Conservation (phyloP, 2,888 invertebrate genomes). For the Choristoneura rosaceana region DNA sequence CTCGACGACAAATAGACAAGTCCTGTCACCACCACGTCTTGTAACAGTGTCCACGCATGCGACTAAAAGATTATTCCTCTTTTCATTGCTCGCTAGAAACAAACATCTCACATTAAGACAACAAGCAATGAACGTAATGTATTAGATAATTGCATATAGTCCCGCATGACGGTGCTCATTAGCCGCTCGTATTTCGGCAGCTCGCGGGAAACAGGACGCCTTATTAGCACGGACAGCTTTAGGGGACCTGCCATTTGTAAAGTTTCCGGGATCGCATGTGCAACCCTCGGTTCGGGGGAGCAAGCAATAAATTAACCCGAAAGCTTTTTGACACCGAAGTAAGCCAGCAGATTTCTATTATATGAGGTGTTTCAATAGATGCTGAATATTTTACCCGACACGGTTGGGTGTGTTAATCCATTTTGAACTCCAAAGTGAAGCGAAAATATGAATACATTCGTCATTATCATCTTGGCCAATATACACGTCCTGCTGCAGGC, state of each 20-base stretch:
- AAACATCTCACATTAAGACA: not conserved
- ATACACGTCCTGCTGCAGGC: too few species aligned
- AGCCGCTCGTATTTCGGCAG: slow-evolving; percentile 23
- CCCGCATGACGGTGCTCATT: slow-evolving; percentile 12
- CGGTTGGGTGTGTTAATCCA: too few species aligned
- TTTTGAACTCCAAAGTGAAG: too few species aligned
- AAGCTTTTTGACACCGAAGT: not conserved
- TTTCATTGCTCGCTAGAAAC: not conserved
- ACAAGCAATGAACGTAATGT: not conserved
- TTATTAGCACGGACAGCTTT: slow-evolving; percentile 4
- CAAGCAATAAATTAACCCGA: not conserved
- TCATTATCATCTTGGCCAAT: too few species aligned
- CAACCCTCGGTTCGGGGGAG: not conserved
- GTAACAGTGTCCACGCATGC: not conserved
- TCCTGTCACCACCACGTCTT: slow-evolving; percentile 8
- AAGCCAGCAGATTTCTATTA: not conserved
- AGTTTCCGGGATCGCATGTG: not conserved
- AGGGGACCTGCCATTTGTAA: slow-evolving; percentile 20
- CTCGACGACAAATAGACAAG: slow-evolving; percentile 28
- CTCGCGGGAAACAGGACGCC: not conserved
- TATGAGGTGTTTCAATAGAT: too few species aligned
- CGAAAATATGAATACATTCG: too few species aligned
- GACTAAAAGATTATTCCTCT: not conserved
- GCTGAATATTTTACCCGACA: too few species aligned
- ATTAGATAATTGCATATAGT: not conserved